These are phyloP conservation scores for Gallinago solitaria DNA, from an alignment of 2,797 vertebrate species.

Conservation along the genomic window DNA sequence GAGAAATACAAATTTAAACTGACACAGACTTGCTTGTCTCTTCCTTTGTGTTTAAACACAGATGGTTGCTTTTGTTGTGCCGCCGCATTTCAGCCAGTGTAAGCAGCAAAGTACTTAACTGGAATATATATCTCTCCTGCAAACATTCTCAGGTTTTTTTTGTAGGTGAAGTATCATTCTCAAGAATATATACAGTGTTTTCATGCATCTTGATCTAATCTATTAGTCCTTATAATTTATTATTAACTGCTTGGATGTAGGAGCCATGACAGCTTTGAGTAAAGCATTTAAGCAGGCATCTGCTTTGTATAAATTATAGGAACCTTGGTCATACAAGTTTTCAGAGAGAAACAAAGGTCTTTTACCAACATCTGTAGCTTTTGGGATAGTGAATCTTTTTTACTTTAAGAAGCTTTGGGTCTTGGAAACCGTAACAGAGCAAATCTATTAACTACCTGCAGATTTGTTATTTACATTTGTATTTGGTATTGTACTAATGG, in stretches of 20 bases:
- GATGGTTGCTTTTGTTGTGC: slow-evolving; percentile 63
- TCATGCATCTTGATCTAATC: slow-evolving; percentile 45
- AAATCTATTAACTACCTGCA: background rate
- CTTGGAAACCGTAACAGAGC: background rate
- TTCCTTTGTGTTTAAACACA: slow-evolving; percentile 52
- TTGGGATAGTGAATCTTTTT: background rate
- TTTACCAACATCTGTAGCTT: background rate
- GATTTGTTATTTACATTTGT: background rate
- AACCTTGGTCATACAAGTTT: slow-evolving; percentile 29
- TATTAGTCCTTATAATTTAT: slow-evolving; percentile 54
- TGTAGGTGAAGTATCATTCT: background rate
- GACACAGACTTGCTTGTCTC: slow-evolving; percentile 34
- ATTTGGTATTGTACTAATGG: background rate
- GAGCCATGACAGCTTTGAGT: slow-evolving; percentile 29
- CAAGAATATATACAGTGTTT: slow-evolving; percentile 24
- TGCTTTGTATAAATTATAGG: slow-evolving; percentile 50
- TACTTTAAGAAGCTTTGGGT: background rate
- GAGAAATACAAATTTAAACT: slow-evolving; percentile 48
- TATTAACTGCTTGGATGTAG: slow-evolving; percentile 39
- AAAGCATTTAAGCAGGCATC: slow-evolving; percentile 56
- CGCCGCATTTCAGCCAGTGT: background rate
- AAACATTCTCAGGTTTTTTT: background rate
- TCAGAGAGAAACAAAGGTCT: slow-evolving; percentile 27
- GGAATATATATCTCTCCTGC: background rate
- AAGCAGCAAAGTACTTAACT: slow-evolving; percentile 17